Base-by-base conservation (phyloP, 2,797 vertebrate species). In the Coluber constrictor region DNA sequence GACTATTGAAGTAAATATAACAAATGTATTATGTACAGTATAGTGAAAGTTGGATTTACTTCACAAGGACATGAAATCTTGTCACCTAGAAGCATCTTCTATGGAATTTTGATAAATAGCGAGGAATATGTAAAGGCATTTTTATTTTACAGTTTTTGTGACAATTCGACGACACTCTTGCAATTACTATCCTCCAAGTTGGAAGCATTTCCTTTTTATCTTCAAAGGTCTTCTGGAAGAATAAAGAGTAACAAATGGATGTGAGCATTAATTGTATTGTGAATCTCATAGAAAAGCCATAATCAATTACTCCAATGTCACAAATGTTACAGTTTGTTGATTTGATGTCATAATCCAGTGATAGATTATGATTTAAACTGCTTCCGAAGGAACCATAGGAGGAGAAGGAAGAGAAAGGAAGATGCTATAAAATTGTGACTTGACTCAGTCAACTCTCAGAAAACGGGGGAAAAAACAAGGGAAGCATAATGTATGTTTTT, bases 271-370 rank as follows among this genome's bases (percentile, higher is more conserved):
- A 90, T 88, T 32, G 37, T 79, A 92, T 93, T 83, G 92, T 89
- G 94, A 96, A 90, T 90, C 92, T 74, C 90, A 92, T 93, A 93
- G 94, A 95, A 96, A 95, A 96, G 91, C 93, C 94, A 59, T 90
- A 95, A 96, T 93, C 95, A 93, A 94, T 96, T 93, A 90, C 59
- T 96, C 95, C 95, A 94, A 96, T 96, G 96, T 95, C 96, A 95
- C 93, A 93, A 96, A 96, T 96, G 94, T 96, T 95, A 95, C 92
- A 95, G 96, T 94, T 90, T 93, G 86, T 94, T 94, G 93, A 92
- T 94, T 93, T 94, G 95, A 94, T 96, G 96, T 96, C 96, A 94
- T 87, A 74, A 37, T 74, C 16, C 37, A 0, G 23, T 95, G 96
- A 97, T 95, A 92, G 91, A 94, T 95, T 95, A 94, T 90, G 92